Base-by-base conservation (phyloP, 1,140 invertebrate species). In the Drosophila ironensis region DNA sequence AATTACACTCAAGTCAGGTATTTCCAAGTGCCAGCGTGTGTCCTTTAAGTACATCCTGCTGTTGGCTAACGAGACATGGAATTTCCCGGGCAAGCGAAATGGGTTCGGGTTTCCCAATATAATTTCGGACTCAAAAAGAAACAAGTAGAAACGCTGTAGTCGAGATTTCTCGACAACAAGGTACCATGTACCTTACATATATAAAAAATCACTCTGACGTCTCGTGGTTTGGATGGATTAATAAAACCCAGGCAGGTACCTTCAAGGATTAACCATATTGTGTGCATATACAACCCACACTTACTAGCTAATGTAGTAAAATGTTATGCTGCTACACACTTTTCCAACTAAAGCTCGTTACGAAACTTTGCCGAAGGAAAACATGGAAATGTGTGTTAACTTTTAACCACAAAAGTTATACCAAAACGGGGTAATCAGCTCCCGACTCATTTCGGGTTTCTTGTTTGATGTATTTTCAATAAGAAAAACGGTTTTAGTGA, bases 11-110 rank as follows among this genome's bases (percentile, higher is more conserved):
- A 12, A 35, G 30, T 30, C 54, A 35, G 37, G 47, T 66, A 72
- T 60, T 61, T 68, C n/a, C 68, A 73, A 77, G 74, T 78, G 48
- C 52, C 54, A 73, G 61, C 61, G 27, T 50, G 45, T 61, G 48
- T 48, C 56, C 59, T 61, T 6, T 63, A 61, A 73, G 54, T 40
- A 46, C 20, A 50, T 63, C 61, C 74, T 41, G 69, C 61, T 77
- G 41, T 37, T 24, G 56, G 24, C 56, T 17, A 61, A 47, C 38
- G 56, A 30, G 57, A 63, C 59, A 44, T 61, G 54, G 30, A 60
- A 63, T 38, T 63, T 17, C 54, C 41, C n/a, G 27, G 17, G 33
- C 6, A 16, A 22, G 24, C 1, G 25, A 24, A 9, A 42, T 8
- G 20, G n/a, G 17, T 20, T 12, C 16, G 22, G 35, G 11, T 38